These are phyloP conservation scores for Chaetophractus vellerosus DNA, from an alignment of 2,797 vertebrate species.

Conservation along the genomic window DNA sequence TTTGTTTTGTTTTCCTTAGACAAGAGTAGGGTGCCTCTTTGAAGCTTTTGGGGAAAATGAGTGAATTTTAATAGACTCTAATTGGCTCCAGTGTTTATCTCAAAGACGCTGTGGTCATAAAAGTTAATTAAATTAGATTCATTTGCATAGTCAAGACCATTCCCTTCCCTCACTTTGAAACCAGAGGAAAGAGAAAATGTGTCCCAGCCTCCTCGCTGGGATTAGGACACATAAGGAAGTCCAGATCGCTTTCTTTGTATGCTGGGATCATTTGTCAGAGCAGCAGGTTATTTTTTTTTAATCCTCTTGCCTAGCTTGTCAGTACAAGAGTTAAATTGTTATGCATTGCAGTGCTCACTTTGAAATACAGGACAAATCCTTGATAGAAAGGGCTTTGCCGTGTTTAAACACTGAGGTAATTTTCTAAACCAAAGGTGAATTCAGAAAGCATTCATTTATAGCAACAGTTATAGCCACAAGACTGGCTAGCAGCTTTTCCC, in stretches of 20 bases:
- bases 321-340: neutral
- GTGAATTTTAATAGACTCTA: slow-evolving; percentile 88
- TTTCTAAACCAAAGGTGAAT: slow-evolving; percentile 71
- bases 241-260: slow-evolving; percentile 33
- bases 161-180: slow-evolving; percentile 80
- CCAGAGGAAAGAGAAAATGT: slow-evolving; percentile 54
- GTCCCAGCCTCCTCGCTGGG: neutral
- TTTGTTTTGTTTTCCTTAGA: slow-evolving; percentile 30
- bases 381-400: neutral
- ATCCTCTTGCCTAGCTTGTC: slow-evolving; percentile 54
- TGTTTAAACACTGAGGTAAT: slow-evolving; percentile 38
- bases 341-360: slow-evolving; percentile 66
- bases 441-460: neutral
- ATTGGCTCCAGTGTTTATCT: slow-evolving; percentile 88
- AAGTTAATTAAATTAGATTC: slow-evolving; percentile 91
- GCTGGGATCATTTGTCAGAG: slow-evolving; percentile 52
- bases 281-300: slow-evolving; percentile 73
- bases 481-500: neutral
- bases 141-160: slow-evolving; percentile 89
- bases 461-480: neutral
- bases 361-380: slow-evolving; percentile 71
- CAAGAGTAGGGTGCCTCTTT: slow-evolving; percentile 78
- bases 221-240: slow-evolving; percentile 59
- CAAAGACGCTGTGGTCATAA: slow-evolving; percentile 88
- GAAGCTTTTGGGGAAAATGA: slow-evolving; percentile 84